Evolutionary conservation across 1,140 invertebrate genomes (phyloP).

Genomic region (Lucilia cuprina): DNA sequence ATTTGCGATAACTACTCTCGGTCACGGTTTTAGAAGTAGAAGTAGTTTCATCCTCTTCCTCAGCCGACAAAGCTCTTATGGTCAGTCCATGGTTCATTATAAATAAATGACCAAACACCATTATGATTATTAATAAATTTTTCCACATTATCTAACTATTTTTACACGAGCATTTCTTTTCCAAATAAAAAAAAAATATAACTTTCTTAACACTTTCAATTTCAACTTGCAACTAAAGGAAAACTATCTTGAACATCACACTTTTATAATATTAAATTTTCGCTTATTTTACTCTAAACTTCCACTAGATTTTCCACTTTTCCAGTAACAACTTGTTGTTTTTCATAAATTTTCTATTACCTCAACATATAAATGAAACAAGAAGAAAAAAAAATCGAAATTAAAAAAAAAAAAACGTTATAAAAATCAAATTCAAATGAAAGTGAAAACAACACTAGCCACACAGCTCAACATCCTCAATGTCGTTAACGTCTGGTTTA

Average conservation of each 20-base stretch:
- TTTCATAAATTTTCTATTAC: slow-evolving; percentile 9
- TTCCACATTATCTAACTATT: background rate
- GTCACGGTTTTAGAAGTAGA: background rate
- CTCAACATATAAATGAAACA: slow-evolving; percentile 21
- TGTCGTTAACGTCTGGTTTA: slow-evolving; percentile 27
- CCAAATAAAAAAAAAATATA: too few relatives aligned
- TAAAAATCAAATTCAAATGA: slow-evolving; percentile 20
- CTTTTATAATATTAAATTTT: slow-evolving; percentile 27
- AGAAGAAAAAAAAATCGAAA: background rate
- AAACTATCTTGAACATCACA: background rate
- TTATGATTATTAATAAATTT: background rate
- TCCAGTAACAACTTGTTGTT: background rate
- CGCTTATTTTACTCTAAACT: background rate
- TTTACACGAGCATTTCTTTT: background rate
- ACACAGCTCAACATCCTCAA: slow-evolving; percentile 24
- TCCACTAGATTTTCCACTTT: slow-evolving; percentile 26
- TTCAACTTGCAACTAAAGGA: background rate
- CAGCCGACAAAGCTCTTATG: background rate
- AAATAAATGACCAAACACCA: background rate
- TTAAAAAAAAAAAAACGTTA: background rate
- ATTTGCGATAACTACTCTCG: background rate
- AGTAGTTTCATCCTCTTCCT: background rate
- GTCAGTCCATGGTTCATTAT: background rate
- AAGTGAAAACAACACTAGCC: slow-evolving; percentile 12
- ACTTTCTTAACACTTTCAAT: slow-evolving; percentile 16